These are phyloP conservation scores for Noctua pronuba DNA, from an alignment of 2,888 invertebrate species.

Conservation along the genomic window DNA sequence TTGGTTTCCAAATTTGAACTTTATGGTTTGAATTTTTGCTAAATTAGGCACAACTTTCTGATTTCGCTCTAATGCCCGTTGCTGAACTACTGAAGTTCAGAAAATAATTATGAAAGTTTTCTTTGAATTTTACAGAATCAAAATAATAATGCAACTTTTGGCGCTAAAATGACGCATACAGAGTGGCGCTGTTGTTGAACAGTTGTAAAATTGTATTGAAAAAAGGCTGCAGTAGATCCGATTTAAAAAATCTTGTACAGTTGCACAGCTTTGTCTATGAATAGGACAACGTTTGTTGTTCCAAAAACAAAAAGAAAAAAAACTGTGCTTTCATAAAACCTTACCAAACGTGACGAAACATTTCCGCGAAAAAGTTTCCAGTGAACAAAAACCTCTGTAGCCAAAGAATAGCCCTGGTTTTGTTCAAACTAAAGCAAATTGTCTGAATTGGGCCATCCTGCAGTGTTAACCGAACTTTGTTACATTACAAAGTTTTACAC, in stretches of 20 bases:
- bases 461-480: constrained; percentile 77
- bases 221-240: not conserved
- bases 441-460: constrained; percentile 74
- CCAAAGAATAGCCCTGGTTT: constrained; percentile 65
- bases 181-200: not conserved
- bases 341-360: constrained; percentile 30
- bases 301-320: not conserved
- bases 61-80: not conserved
- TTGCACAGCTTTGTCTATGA: not conserved
- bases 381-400: constrained; percentile 15
- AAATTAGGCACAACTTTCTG: not conserved
- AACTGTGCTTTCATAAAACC: constrained; percentile 14
- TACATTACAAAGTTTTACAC: constrained; percentile 78
- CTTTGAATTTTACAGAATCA: too few species aligned
- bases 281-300: not conserved
- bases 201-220: not conserved
- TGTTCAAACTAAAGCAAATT: constrained; percentile 71
- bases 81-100: not conserved
- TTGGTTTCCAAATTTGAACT: constrained; percentile 29
- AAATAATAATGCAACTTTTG: not conserved
- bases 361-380: constrained; percentile 14
- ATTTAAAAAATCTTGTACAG: not conserved
- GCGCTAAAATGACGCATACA: not conserved
- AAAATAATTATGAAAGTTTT: not conserved
- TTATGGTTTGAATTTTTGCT: not conserved